phyloP scores from a whole-genome alignment of 2,888 invertebrate species.

The Ochropleura leucogaster region DNA sequence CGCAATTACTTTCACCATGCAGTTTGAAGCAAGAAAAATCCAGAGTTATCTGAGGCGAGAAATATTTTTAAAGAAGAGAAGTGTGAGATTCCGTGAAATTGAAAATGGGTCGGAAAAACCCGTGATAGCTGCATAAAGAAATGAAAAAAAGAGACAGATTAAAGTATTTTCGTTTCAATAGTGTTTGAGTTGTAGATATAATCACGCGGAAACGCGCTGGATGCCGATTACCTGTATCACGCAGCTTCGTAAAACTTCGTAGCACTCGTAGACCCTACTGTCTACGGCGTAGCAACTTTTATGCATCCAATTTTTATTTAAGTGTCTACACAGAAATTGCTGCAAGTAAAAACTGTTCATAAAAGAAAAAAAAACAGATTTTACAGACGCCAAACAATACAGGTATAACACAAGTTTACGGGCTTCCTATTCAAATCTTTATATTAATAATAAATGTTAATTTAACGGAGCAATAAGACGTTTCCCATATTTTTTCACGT shows the following conservation, averaged over 20 bases:
- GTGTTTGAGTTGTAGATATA: conserved; percentile 32
- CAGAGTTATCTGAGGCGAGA: conserved; percentile 23
- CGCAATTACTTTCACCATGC: conserved; percentile 54
- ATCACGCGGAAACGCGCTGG: conserved; percentile 3
- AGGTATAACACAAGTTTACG: conserved; percentile 46
- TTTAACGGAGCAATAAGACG: conserved; percentile 68
- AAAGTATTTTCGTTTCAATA: conserved; percentile 41
- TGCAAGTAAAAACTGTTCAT: conserved; percentile 1
- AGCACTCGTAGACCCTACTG: conserved; percentile 35
- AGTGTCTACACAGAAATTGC: conserved; percentile 25
- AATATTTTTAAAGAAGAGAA: conserved; percentile 37
- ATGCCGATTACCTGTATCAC: conserved; percentile 14
- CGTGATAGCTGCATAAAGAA: conserved; percentile 25
- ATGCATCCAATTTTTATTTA: conserved; percentile 13
- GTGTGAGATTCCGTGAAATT: conserved; percentile 36
- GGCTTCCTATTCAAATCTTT: conserved; percentile 53
- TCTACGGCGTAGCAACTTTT: conserved; percentile 56
- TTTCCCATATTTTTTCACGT: conserved; percentile 69
- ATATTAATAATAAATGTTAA: conserved; percentile 70
- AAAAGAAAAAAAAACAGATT: conserved; percentile 34
- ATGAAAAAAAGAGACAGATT: conserved; percentile 32
- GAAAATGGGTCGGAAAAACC: conserved; percentile 42
- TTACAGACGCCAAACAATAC: conserved; percentile 46
- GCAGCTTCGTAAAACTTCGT: conserved; percentile 38
- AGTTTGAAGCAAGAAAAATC: conserved; percentile 50